These are phyloP conservation scores for Anadara kagoshimensis DNA, from an alignment of 1,140 invertebrate species.

Conservation along the genomic window DNA sequence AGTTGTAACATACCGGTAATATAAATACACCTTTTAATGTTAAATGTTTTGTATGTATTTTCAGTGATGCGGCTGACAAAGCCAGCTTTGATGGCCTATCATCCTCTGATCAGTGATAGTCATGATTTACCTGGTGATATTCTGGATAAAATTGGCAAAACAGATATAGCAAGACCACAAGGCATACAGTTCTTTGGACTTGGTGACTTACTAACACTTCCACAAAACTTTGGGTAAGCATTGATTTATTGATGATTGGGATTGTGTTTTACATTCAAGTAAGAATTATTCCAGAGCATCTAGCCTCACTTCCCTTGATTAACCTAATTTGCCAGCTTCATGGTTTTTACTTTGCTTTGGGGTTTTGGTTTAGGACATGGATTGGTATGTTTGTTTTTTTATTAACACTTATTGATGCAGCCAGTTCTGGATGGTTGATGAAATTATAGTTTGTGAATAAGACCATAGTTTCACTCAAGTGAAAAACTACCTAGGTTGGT, in stretches of 20 bases:
- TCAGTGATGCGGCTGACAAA: conserved; percentile 95
- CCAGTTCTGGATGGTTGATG: neutral
- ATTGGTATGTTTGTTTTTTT: too few relatives aligned
- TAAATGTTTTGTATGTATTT: conserved; percentile 46
- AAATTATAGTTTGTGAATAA: too few relatives aligned
- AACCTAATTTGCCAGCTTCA: too few relatives aligned
- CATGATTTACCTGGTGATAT: conserved; percentile 88
- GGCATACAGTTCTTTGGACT: conserved; percentile 88
- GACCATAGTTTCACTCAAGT: too few relatives aligned
- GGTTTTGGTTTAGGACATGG: too few relatives aligned
- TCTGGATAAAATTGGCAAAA: conserved; percentile 84
- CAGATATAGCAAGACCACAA: conserved; percentile 84
- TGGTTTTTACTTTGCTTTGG: too few relatives aligned
- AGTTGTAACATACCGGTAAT: too few relatives aligned
- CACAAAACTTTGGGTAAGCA: conserved; percentile 92
- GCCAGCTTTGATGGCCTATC: conserved; percentile 86
- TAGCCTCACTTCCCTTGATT: too few relatives aligned
- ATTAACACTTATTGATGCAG: too few relatives aligned
- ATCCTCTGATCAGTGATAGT: conserved; percentile 85
- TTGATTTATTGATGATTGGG: too few relatives aligned
- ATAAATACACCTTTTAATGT: too few relatives aligned
- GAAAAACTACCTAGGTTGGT: too few relatives aligned
- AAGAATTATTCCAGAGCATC: neutral
- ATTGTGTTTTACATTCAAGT: neutral
- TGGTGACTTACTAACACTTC: conserved; percentile 91